These are phyloP conservation scores for Xenopus borealis DNA, from an alignment of 2,113 vertebrate genomes.

Conservation along the genomic window DNA sequence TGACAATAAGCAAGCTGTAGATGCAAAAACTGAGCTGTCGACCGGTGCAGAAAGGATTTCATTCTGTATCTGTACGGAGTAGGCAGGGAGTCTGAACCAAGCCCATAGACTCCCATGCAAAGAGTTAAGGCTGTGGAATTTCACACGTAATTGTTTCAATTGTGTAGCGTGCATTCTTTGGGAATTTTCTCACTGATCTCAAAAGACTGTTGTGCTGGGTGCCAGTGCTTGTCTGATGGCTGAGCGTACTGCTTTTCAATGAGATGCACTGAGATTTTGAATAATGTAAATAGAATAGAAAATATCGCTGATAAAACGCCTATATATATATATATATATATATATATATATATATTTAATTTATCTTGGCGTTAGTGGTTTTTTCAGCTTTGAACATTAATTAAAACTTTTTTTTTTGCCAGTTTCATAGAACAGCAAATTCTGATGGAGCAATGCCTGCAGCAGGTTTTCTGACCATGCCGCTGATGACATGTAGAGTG, in stretches of 20 bases:
- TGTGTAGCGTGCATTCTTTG: conserved; percentile 56
- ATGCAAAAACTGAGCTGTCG: not conserved
- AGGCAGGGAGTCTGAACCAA: conserved; percentile 13
- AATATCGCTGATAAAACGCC: no score
- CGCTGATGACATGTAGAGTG: no score
- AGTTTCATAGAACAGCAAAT: no score
- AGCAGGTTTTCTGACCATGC: no score
- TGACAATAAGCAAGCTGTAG: not conserved
- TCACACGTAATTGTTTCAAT: conserved; percentile 59
- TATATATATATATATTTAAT: no score
- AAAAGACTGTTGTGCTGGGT: conserved; percentile 58
- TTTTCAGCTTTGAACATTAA: no score
- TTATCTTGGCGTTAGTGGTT: no score
- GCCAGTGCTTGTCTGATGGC: conserved; percentile 51
- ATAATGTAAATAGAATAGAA: no score
- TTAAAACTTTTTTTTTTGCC: no score
- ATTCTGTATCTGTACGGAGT: conserved; percentile 15
- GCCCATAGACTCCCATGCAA: conserved; percentile 39
- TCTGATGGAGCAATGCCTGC: no score
- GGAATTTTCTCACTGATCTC: conserved; percentile 63
- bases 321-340: no score
- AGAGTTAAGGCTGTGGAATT: conserved; percentile 62
- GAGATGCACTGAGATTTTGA: not conserved
- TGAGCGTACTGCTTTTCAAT: conserved; percentile 50
- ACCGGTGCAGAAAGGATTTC: conserved; percentile 23